Evolutionary conservation across 2,888 invertebrate species (phyloP).

Genomic region (Andrena trimmerana): DNA sequence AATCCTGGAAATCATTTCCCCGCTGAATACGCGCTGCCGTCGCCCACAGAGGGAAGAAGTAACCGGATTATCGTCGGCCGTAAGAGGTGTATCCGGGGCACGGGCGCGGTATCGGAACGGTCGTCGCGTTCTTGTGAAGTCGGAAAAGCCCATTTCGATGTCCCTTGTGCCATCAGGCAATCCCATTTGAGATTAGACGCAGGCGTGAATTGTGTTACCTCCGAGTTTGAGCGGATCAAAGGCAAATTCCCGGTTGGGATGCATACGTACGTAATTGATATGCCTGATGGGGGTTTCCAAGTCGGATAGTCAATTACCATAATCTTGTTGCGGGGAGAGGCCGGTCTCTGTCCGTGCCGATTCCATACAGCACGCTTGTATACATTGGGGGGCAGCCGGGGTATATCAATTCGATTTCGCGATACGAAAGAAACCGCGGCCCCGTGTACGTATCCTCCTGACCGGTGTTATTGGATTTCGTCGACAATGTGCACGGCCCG

Average conservation of each 20-base stretch:
- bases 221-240: conserved; percentile 82
- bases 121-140: conserved; percentile 70
- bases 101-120: conserved; percentile 51
- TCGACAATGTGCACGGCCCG: conserved; percentile 29
- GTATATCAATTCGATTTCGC: conserved; percentile 75
- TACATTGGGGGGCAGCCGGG: conserved; percentile 55
- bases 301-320: conserved; percentile 84
- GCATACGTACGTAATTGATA: conserved; percentile 84
- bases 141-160: conserved; percentile 77
- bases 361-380: conserved; percentile 72
- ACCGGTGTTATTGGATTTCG: conserved; percentile 66
- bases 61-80: conserved; percentile 67
- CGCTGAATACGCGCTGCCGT: conserved; percentile 36
- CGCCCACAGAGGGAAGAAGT: conserved; percentile 52
- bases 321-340: conserved; percentile 81
- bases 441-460: conserved; percentile 33
- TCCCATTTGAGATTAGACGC: conserved; percentile 81
- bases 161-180: conserved; percentile 77
- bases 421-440: conserved; percentile 67
- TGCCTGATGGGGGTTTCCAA: conserved; percentile 83
- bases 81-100: conserved; percentile 59
- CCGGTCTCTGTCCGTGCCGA: conserved; percentile 65
- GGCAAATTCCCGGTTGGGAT: conserved; percentile 81
- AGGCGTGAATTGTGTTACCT: conserved; percentile 82
- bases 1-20: conserved; percentile 63